Conservation (phyloP, 2,113 vertebrate species). For the Poecilia latipinna region DNA sequence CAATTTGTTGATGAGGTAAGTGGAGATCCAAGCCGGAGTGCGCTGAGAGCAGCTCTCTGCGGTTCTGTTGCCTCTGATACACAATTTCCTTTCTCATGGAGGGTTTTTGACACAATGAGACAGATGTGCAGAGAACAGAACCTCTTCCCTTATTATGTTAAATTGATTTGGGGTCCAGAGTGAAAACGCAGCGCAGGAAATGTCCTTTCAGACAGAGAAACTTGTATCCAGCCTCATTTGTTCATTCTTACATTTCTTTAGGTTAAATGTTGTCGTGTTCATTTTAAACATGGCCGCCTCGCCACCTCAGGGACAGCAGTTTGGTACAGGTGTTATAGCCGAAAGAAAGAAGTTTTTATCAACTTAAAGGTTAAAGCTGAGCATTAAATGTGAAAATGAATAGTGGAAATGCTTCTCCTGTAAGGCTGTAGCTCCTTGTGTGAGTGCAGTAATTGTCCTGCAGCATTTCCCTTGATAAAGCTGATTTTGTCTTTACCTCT, state of each 20-base stretch:
- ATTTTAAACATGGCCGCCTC: background rate
- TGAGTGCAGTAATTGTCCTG: slow-evolving; percentile 4
- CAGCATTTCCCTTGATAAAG: slow-evolving; percentile 11
- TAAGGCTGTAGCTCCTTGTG: background rate
- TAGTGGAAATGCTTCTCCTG: background rate
- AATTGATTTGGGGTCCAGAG: background rate
- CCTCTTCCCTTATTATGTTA: slow-evolving; percentile 4
- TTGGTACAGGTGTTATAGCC: background rate
- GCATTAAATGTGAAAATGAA: background rate
- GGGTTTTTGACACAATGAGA: slow-evolving; percentile 25
- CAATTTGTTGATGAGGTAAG: slow-evolving; percentile 74
- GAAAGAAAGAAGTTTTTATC: background rate
- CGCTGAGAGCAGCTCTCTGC: slow-evolving; percentile 31
- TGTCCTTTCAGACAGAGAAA: slow-evolving; percentile 12
- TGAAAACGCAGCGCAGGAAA: background rate
- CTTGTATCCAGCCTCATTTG: background rate
- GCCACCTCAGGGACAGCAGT: background rate
- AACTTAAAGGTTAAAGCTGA: background rate
- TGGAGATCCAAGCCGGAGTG: slow-evolving; percentile 46
- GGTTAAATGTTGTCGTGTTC: background rate
- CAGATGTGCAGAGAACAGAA: slow-evolving; percentile 19
- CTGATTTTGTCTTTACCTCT: slow-evolving; percentile 3
- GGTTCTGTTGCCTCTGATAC: slow-evolving; percentile 30
- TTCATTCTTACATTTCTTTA: background rate
- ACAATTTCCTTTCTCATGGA: slow-evolving; percentile 15